phyloP scores from a whole-genome alignment of 2,113 vertebrate genomes.

The Oreochromis spilurus region DNA sequence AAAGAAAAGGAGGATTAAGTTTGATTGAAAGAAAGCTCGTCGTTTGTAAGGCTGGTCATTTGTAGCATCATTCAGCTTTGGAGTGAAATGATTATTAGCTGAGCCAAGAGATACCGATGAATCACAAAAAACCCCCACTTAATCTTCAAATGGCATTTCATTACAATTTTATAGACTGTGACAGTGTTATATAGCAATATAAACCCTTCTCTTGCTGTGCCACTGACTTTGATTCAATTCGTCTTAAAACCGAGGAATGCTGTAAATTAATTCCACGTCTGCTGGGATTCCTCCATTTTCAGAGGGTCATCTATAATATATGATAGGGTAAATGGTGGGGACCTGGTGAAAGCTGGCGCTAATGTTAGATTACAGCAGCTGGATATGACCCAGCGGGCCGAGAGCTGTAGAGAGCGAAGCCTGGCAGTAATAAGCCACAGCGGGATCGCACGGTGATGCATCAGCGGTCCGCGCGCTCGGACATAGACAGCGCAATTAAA shows the following conservation, averaged over 20 bases:
- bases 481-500: conserved; percentile 54
- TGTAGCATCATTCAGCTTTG: conserved; percentile 36
- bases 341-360: conserved; percentile 43
- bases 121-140: conserved; percentile 45
- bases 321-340: conserved; percentile 62
- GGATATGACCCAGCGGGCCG: conserved; percentile 63
- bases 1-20: conserved; percentile 48
- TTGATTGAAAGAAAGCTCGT: conserved; percentile 41
- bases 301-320: conserved; percentile 62
- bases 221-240: conserved; percentile 60
- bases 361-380: conserved; percentile 58
- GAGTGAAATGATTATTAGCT: conserved; percentile 59
- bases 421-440: conserved; percentile 66
- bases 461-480: conserved; percentile 26
- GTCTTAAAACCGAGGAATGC: conserved; percentile 40
- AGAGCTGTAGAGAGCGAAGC: conserved; percentile 44
- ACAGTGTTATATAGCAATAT: conserved; percentile 49
- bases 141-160: conserved; percentile 64
- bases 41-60: conserved; percentile 28
- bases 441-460: conserved; percentile 48
- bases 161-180: conserved; percentile 66
- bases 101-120: conserved; percentile 52
- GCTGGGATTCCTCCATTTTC: conserved; percentile 57
- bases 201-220: conserved; percentile 1
- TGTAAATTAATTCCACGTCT: conserved; percentile 61